Conservation (phyloP, 2,113 vertebrate species). For the Amia ocellicauda region DNA sequence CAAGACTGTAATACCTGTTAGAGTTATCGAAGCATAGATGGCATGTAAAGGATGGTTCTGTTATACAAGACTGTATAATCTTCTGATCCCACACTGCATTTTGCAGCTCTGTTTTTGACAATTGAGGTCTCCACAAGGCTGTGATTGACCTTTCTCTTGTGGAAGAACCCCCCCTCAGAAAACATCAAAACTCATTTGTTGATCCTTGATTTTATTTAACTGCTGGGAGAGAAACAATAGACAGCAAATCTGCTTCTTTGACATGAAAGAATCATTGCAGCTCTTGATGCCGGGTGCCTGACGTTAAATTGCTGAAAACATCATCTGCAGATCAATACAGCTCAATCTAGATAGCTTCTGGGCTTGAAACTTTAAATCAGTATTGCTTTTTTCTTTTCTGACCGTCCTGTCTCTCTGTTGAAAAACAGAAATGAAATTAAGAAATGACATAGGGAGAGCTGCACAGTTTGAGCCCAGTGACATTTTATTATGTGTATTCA, state of each 20-base stretch:
- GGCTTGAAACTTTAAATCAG: constrained; percentile 49
- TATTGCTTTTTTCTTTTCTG: constrained; percentile 49
- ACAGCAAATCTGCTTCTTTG: background rate
- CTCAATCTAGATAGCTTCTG: constrained; percentile 39
- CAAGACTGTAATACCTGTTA: background rate
- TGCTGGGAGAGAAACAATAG: constrained; percentile 14
- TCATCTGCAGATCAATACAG: constrained; percentile 42
- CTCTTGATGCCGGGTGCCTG: constrained; percentile 4
- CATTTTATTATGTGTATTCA: constrained; percentile 39
- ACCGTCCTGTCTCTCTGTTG: constrained; percentile 47
- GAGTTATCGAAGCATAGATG: background rate
- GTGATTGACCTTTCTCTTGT: constrained; percentile 53
- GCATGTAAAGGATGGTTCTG: background rate
- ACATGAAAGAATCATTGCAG: background rate
- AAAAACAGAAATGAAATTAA: constrained; percentile 53
- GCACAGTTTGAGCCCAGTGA: constrained; percentile 34
- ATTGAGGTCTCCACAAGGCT: constrained; percentile 24
- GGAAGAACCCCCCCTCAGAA: no score
- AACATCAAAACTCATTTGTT: constrained; percentile 42
- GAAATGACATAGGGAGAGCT: constrained; percentile 26
- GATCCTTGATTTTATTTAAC: constrained; percentile 44
- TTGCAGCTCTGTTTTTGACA: background rate
- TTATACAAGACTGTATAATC: background rate
- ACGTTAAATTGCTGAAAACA: constrained; percentile 12
- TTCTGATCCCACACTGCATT: background rate